Evolutionary conservation across 2,888 invertebrate genomes (phyloP), one percentile per base, ranked within the genome.

Genomic region (Alviniconcha strummeri): DNA sequence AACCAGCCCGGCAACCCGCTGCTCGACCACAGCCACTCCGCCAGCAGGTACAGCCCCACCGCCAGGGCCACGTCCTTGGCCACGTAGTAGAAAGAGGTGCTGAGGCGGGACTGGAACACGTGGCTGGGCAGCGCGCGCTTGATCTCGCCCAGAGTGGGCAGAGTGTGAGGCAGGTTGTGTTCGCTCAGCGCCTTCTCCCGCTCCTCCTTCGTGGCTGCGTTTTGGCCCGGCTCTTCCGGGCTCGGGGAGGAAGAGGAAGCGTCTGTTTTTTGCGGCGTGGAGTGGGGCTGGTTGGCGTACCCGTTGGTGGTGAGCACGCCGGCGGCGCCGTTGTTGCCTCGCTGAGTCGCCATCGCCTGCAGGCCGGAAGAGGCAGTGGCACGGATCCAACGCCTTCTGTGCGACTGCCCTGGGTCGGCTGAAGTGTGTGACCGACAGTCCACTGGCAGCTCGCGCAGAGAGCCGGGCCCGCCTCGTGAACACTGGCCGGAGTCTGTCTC

Each of bases 111-210:
- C 82, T 91, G 89, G 85, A 92, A 93, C 79, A 92, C 91, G 72
- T 88, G 88, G 7, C 81, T 85, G 8, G 93, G 93, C 52, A 93
- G 82, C 13, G 86, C 89, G 11, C 74, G 82, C 85, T 92, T 92
- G 80, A 93, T 92, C 75, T 92, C 91, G 4, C 92, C 86, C 55
- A 90, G 87, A 8, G 91, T 86, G 17, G 92, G 92, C 54, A 91
- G 89, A n/a, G 89, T 84, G n/a, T 81, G 71, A 13, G 87, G 87
- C n/a, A 87, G 57, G 15, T 82, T 82, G 69, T 86, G 83, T 54
- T 84, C 84, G 52, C 79, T 77, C 17, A 87, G 79, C 15, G 81
- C 83, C 57, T 85, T 85, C 56, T 77, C n/a, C 54, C 19, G 9
- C 57, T 11, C 76, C 57, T 69, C 69, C n/a, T 69, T 13, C 1